phyloP scores from a whole-genome alignment of 37 sponge, comb jelly and placozoan genomes.

The Hexactinellida sp. region DNA sequence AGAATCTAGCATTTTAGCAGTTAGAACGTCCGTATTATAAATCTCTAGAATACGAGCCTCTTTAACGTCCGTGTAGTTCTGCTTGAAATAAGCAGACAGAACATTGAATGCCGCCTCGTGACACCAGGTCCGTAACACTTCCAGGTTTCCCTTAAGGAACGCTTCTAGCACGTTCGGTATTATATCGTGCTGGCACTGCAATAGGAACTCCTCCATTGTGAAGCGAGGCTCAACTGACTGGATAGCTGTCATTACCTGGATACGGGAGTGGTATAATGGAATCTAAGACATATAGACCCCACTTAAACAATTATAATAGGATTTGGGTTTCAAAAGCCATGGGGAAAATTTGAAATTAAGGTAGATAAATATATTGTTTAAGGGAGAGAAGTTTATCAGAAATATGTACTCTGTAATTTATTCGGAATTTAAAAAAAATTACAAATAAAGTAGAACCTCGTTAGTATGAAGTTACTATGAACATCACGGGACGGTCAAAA shows the following conservation, averaged over 20 bases:
- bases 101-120: conserved; percentile 69
- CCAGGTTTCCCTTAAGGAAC: conserved; percentile 38
- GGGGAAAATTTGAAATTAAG: too few relatives aligned
- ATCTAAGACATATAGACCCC: too few relatives aligned
- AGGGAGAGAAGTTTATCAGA: too few relatives aligned
- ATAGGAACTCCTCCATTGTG: conserved; percentile 47
- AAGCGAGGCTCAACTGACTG: conserved; percentile 65
- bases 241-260: conserved; percentile 60
- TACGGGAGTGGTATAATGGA: too few relatives aligned
- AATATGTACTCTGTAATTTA: background rate
- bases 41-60: conserved; percentile 39
- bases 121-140: conserved; percentile 66
- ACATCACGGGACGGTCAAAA: too few relatives aligned
- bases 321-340: too few relatives aligned
- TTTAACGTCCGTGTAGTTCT: conserved; percentile 16
- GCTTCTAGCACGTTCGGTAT: conserved; percentile 81
- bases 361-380: too few relatives aligned
- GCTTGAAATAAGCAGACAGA: conserved; percentile 40
- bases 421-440: background rate
- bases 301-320: too few relatives aligned
- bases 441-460: background rate
- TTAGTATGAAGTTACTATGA: too few relatives aligned
- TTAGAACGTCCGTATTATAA: conserved; percentile 42
- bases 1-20: conserved; percentile 59
- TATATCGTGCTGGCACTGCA: conserved; percentile 55